Percentiles rank a stretch among this genome's conserved stretches.
These are phyloP conservation scores for Stenodera caucasica DNA, from an alignment of 2,888 invertebrate genomes.

Conservation along the genomic window DNA sequence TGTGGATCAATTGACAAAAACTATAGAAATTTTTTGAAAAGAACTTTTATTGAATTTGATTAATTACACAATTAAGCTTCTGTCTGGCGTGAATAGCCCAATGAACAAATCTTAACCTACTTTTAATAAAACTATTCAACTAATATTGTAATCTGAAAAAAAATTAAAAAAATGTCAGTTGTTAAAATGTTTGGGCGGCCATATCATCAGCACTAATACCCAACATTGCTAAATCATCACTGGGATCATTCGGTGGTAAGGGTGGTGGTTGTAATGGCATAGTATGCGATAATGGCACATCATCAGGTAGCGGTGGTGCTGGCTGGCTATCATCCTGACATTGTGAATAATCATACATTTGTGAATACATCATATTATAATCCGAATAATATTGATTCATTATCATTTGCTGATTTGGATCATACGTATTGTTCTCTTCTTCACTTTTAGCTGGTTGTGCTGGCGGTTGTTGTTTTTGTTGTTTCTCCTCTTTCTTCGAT, in stretches of 20 bases:
- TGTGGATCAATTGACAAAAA: too few species aligned
- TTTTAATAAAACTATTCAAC: neutral
- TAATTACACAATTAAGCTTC: conserved; percentile 2
- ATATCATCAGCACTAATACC: conserved; percentile 84
- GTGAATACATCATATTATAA: conserved; percentile 47
- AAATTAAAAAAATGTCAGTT: neutral
- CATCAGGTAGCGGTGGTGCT: conserved; percentile 34
- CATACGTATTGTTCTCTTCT: conserved; percentile 46
- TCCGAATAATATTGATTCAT: conserved; percentile 47
- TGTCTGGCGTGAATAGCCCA: neutral
- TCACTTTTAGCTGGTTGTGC: conserved; percentile 25
- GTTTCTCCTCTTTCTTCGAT: conserved; percentile 32
- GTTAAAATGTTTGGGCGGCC: conserved; percentile 59
- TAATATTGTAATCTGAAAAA: neutral
- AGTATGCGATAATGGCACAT: conserved; percentile 46
- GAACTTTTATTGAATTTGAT: conserved; percentile 3
- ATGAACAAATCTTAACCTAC: neutral
- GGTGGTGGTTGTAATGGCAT: conserved; percentile 54
- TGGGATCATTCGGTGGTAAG: conserved; percentile 56
- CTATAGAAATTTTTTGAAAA: neutral
- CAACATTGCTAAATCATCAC: conserved; percentile 79
- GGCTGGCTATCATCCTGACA: conserved; percentile 29
- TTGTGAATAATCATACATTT: conserved; percentile 47
- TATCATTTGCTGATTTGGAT: conserved; percentile 34
- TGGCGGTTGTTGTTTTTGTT: neutral